Evolutionary conservation across 35 echinoderm and acorn worm genomes (phyloP).

Genomic region (Hemicentrotus pulcherrimus): DNA sequence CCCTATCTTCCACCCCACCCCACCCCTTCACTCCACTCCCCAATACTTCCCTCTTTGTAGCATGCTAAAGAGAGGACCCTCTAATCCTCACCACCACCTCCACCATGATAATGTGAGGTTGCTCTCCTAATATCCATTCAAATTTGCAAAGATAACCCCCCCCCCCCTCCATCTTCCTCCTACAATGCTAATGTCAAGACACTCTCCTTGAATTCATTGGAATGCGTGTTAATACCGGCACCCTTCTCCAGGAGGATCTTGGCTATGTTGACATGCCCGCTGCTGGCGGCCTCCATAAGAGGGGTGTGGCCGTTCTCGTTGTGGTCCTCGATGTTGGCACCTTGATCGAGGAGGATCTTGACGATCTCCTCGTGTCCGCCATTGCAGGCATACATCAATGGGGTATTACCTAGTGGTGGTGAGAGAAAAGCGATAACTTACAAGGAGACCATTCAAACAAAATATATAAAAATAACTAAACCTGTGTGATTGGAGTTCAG

Average conservation of each 20-base stretch:
- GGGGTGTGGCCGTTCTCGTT: slow-evolving; percentile 99
- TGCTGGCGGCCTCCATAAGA: slow-evolving; percentile 95
- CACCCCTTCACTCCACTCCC: no score
- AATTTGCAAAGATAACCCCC: no score
- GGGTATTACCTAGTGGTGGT: slow-evolving; percentile 76
- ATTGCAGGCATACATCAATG: slow-evolving; percentile 96
- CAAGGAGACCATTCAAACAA: background rate
- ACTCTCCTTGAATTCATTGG: slow-evolving; percentile 98
- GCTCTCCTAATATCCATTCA: no score
- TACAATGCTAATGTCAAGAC: slow-evolving; percentile 74
- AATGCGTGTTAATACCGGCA: slow-evolving; percentile 93
- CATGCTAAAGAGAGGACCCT: no score
- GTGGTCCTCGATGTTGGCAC: slow-evolving; percentile 91
- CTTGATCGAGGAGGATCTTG: slow-evolving; percentile 79
- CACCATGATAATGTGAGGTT: no score
- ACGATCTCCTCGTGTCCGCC: slow-evolving; percentile 89
- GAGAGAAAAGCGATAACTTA: background rate
- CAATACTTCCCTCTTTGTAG: no score
- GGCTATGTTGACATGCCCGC: slow-evolving; percentile 86
- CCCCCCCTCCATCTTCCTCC: no score
- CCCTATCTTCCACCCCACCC: no score
- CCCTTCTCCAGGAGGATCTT: slow-evolving; percentile 82
- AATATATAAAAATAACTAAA: background rate
- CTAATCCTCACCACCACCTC: no score
- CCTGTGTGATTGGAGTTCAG: background rate